A percentile compares a stretch with the other conserved stretches of the same genome.
Conservation (phyloP, 2,888 invertebrate genomes). For the Epirrhoe tristata region DNA sequence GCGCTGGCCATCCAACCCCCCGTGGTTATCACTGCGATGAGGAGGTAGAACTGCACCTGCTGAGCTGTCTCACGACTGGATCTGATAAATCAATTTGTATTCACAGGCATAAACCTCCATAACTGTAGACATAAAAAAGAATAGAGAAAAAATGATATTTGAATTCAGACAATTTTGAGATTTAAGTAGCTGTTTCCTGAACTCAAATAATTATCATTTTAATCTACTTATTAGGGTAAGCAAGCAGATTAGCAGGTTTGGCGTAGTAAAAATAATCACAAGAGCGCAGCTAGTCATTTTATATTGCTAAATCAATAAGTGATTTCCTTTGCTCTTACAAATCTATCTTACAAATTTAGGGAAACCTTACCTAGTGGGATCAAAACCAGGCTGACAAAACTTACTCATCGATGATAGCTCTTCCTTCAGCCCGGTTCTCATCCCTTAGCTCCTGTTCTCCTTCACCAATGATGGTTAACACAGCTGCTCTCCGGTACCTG, state of each 20-base stretch:
- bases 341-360: no score
- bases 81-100: not conserved
- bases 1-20: conserved; percentile 61
- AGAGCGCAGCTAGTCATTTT: no score
- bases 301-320: no score
- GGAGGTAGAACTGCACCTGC: conserved; percentile 44
- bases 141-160: not conserved
- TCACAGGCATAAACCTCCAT: not conserved
- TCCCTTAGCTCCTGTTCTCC: conserved; percentile 50
- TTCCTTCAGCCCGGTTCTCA: conserved; percentile 50
- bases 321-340: no score
- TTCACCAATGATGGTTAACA: conserved; percentile 50
- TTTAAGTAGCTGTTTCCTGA: no score
- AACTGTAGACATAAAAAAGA: not conserved
- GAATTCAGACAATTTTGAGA: no score
- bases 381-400: not conserved
- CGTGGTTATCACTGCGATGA: conserved; percentile 52
- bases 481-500: not conserved
- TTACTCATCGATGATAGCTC: conserved; percentile 58
- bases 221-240: no score
- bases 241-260: no score
- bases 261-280: no score
- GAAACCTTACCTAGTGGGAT: not conserved
- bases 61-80: not conserved
- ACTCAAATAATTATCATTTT: no score